A percentile compares a stretch with the other conserved stretches of the same genome.
Conservation (phyloP, 2,888 invertebrate species). For the Muscina levida region DNA sequence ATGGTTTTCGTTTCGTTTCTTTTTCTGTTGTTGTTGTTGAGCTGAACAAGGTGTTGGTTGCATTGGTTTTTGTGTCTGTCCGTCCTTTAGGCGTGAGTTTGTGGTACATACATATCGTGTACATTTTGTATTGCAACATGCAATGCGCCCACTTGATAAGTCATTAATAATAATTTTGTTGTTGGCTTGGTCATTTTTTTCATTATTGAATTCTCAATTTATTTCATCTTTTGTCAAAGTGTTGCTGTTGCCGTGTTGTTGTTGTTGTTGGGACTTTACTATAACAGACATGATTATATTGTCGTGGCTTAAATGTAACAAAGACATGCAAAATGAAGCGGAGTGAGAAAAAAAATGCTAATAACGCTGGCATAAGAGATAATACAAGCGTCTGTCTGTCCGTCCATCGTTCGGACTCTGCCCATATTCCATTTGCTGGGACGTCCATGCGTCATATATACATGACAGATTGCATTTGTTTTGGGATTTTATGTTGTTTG, state of each 20-base stretch:
- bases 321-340: constrained; percentile 44
- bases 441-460: constrained; percentile 65
- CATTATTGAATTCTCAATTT: constrained; percentile 54
- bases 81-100: neutral
- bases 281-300: constrained; percentile 49
- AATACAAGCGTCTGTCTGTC: neutral
- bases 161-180: constrained; percentile 64
- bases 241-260: too few species aligned
- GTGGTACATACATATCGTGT: constrained; percentile 10
- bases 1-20: constrained; percentile 12
- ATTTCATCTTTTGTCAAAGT: constrained; percentile 50
- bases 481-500: constrained; percentile 45
- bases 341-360: neutral
- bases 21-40: neutral
- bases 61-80: constrained; percentile 1
- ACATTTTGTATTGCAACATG: constrained; percentile 61
- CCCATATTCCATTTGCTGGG: constrained; percentile 53
- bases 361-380: neutral
- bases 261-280: too few species aligned
- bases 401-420: constrained; percentile 10
- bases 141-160: constrained; percentile 64
- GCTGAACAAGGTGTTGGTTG: constrained; percentile 33
- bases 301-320: constrained; percentile 51
- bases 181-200: constrained; percentile 37
- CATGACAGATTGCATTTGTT: constrained; percentile 68